Conservation (phyloP, 2,888 invertebrate species). For the Cremastinae sp. region DNA sequence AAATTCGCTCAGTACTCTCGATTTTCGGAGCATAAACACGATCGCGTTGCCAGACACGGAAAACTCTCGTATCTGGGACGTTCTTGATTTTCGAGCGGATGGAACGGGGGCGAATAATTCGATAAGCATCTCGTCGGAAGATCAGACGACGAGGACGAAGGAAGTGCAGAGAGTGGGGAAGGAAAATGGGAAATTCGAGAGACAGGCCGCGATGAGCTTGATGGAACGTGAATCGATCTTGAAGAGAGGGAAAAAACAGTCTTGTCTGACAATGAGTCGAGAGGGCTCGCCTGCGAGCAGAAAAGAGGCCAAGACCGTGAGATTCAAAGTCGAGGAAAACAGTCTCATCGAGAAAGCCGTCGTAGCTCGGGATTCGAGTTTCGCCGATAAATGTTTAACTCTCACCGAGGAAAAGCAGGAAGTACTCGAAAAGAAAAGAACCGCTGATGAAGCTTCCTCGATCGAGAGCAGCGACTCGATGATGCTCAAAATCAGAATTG, state of each 20-base stretch:
- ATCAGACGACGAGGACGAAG: slow-evolving; percentile 30
- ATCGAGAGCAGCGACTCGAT: slow-evolving; percentile 49
- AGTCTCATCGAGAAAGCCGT: slow-evolving; percentile 37
- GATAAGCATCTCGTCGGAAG: slow-evolving; percentile 19
- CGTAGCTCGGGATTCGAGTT: not conserved
- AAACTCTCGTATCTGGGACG: slow-evolving; percentile 46
- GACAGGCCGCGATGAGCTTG: slow-evolving; percentile 70
- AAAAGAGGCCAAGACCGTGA: slow-evolving; percentile 70
- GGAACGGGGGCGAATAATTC: slow-evolving; percentile 41
- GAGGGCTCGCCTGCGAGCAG: slow-evolving; percentile 55
- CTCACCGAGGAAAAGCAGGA: not conserved
- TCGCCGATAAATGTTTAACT: slow-evolving; percentile 5
- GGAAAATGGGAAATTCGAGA: slow-evolving; percentile 57
- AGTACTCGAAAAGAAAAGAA: not conserved
- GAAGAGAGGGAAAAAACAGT: slow-evolving; percentile 63
- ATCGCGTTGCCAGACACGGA: slow-evolving; percentile 67
- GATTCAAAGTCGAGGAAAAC: slow-evolving; percentile 70
- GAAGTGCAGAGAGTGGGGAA: slow-evolving; percentile 34
- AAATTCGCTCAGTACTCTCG: slow-evolving; percentile 73
- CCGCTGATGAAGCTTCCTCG: slow-evolving; percentile 14
- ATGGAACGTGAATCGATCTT: slow-evolving; percentile 68
- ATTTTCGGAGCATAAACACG: slow-evolving; percentile 75
- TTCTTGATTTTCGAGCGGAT: slow-evolving; percentile 49
- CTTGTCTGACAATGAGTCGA: slow-evolving; percentile 59
- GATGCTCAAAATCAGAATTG: slow-evolving; percentile 55